Evolutionary conservation across 2,888 invertebrate species (phyloP).

Genomic region (Nemoura dubitans): DNA sequence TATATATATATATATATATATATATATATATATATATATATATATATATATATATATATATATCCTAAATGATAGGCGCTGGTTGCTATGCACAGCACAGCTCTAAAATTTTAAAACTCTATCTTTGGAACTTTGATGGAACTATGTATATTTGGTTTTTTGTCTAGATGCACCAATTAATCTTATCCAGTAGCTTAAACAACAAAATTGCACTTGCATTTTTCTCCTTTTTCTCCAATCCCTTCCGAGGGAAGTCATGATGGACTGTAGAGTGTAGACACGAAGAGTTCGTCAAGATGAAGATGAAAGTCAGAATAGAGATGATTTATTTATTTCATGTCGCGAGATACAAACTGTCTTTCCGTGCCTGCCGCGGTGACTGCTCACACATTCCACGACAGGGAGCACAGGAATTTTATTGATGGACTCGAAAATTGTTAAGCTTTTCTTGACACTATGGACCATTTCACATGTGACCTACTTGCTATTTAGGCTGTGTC

Average conservation of each 20-base stretch:
- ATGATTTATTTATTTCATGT: neutral
- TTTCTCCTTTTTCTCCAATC: neutral
- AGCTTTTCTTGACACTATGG: neutral
- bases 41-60: no score
- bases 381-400: neutral
- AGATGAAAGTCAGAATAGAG: neutral
- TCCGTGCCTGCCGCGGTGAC: neutral
- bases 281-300: neutral
- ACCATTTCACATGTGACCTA: constrained; percentile 7
- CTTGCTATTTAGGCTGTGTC: constrained; percentile 12
- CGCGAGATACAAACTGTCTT: neutral
- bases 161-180: no score
- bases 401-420: neutral
- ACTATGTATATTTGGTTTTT: no score
- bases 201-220: no score
- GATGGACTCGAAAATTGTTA: neutral
- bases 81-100: no score
- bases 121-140: no score
- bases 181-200: no score
- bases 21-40: no score
- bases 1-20: no score
- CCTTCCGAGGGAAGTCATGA: neutral
- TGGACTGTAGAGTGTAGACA: neutral
- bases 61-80: no score
- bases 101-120: no score